These are phyloP conservation scores for Gisinianus flammeolus DNA, from an alignment of 2,888 invertebrate genomes.

Conservation along the genomic window DNA sequence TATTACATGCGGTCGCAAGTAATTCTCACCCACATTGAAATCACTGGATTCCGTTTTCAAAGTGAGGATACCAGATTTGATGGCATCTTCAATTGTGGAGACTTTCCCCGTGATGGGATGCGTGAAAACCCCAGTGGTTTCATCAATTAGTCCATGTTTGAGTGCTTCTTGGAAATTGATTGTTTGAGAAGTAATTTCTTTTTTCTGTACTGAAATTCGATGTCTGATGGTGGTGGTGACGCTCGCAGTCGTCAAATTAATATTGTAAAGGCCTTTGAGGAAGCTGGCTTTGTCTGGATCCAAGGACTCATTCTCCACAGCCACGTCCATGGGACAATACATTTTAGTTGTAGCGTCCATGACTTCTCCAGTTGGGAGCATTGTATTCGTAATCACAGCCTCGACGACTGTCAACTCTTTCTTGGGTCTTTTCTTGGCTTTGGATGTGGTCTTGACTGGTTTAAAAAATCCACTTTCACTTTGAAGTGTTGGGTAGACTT, in stretches of 20 bases:
- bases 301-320: slow-evolving; percentile 82
- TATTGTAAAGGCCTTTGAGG: slow-evolving; percentile 81
- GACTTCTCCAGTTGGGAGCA: slow-evolving; percentile 88
- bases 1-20: not conserved
- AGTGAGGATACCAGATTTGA: slow-evolving; percentile 60
- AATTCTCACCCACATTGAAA: not conserved
- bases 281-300: slow-evolving; percentile 86
- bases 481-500: slow-evolving; percentile 66
- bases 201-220: slow-evolving; percentile 77
- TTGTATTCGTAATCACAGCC: slow-evolving; percentile 81
- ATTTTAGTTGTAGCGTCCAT: slow-evolving; percentile 75
- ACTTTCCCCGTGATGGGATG: slow-evolving; percentile 62
- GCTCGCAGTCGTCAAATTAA: slow-evolving; percentile 85
- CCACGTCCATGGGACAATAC: slow-evolving; percentile 80
- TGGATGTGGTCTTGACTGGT: slow-evolving; percentile 67
- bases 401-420: slow-evolving; percentile 83
- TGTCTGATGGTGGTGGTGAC: slow-evolving; percentile 83
- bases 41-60: not conserved
- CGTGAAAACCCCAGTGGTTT: slow-evolving; percentile 74
- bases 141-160: slow-evolving; percentile 78
- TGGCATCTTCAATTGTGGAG: slow-evolving; percentile 64
- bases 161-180: slow-evolving; percentile 74
- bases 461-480: slow-evolving; percentile 51
- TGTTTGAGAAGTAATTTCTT: slow-evolving; percentile 61
- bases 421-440: slow-evolving; percentile 64